Percentiles rank a stretch among this genome's conserved stretches.
Evolutionary conservation across 2,888 invertebrate species (phyloP).

Genomic region (Macaria notata): DNA sequence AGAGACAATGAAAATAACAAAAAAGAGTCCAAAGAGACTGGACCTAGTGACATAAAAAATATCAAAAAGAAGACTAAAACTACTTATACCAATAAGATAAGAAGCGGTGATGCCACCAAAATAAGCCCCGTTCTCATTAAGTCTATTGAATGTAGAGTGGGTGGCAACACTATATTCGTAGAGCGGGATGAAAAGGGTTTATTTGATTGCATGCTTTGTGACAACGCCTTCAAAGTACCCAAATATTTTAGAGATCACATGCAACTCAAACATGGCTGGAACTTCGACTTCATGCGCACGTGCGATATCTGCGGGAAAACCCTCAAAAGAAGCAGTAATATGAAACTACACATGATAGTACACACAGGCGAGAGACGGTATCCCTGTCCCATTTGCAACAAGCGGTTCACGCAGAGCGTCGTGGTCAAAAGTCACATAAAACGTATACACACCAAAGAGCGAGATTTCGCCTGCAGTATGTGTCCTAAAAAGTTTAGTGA

Average conservation of each 20-base stretch:
- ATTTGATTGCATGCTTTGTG: background rate
- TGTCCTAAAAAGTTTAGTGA: constrained; percentile 1
- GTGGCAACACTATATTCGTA: too few species aligned
- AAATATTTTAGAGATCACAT: background rate
- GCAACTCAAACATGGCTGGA: background rate
- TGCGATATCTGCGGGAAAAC: background rate
- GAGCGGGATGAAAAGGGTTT: too few species aligned
- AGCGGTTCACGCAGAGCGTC: constrained; percentile 23
- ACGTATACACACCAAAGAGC: background rate
- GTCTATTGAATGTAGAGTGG: too few species aligned
- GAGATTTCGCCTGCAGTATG: background rate
- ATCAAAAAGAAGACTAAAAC: constrained; percentile 14
- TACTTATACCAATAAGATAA: background rate
- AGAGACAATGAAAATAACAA: background rate
- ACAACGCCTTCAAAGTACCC: background rate
- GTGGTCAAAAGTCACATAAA: constrained; percentile 37
- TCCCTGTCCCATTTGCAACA: constrained; percentile 37
- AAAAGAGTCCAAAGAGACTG: background rate
- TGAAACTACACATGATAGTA: background rate
- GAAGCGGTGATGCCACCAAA: background rate
- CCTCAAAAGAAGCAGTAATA: background rate
- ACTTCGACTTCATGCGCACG: too few species aligned
- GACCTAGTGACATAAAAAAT: background rate
- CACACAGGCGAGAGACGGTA: constrained; percentile 38
- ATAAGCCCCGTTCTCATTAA: too few species aligned